Conservation (phyloP, 2,888 invertebrate species). For the Boloria euphrosyne region DNA sequence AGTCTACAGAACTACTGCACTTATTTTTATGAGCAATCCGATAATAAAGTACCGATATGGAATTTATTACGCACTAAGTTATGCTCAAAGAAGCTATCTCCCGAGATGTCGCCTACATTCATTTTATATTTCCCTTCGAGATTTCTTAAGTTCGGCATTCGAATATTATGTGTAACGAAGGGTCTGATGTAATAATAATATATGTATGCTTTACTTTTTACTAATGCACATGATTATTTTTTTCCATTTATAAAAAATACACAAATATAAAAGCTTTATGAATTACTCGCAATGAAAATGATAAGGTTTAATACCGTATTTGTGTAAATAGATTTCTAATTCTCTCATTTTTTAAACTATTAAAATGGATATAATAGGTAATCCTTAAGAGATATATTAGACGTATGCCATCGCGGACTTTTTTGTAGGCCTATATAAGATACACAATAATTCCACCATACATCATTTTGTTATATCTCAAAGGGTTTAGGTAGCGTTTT, state of each 20-base stretch:
- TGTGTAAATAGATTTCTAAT: too few relatives aligned
- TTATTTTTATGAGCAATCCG: constrained; percentile 36
- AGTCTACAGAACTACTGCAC: constrained; percentile 20
- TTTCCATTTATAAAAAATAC: background rate
- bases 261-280: background rate
- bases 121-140: constrained; percentile 38
- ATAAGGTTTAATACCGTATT: too few relatives aligned
- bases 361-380: too few relatives aligned
- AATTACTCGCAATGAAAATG: too few relatives aligned
- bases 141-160: constrained; percentile 33
- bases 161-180: constrained; percentile 24
- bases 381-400: too few relatives aligned
- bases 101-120: constrained; percentile 36
- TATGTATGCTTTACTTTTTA: background rate
- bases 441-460: too few relatives aligned
- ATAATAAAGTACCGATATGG: constrained; percentile 40
- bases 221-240: background rate
- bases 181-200: constrained; percentile 15
- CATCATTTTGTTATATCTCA: too few relatives aligned
- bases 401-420: too few relatives aligned
- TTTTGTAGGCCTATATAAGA: too few relatives aligned
- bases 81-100: constrained; percentile 41
- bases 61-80: constrained; percentile 43
- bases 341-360: too few relatives aligned
- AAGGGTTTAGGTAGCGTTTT: too few relatives aligned